Conservation (phyloP, 30 jellyfish, hydroid and myxozoan genomes). For the Aurelia coerulea region DNA sequence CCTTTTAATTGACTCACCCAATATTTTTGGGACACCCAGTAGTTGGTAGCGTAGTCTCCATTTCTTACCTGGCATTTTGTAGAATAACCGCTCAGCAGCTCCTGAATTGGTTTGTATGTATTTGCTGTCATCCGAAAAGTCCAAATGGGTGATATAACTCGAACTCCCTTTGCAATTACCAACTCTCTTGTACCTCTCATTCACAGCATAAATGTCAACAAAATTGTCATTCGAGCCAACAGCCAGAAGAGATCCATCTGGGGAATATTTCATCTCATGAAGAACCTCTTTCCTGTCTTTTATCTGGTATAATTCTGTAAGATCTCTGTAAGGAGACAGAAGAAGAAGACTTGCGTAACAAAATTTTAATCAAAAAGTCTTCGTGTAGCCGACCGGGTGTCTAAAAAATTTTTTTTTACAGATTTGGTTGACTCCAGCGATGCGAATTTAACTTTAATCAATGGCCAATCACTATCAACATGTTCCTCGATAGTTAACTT, state of each 20-base stretch:
- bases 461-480: no score
- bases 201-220: constrained; percentile 92
- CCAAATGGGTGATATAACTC: constrained; percentile 93
- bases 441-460: no score
- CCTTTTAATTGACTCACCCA: no score
- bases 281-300: constrained; percentile 95
- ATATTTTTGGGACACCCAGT: no score
- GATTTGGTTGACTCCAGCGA: no score
- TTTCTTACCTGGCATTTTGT: constrained; percentile 86
- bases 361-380: no score
- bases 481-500: no score
- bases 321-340: constrained; percentile 62
- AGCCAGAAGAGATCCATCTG: constrained; percentile 93
- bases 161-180: constrained; percentile 98
- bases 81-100: constrained; percentile 92
- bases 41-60: not conserved
- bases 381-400: no score
- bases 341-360: not conserved
- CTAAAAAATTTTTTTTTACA: no score
- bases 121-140: constrained; percentile 94
- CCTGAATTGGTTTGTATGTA: constrained; percentile 97
- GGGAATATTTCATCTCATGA: constrained; percentile 95
- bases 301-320: constrained; percentile 83
- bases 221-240: constrained; percentile 94
- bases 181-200: constrained; percentile 90